Percentiles rank a stretch among this genome's conserved stretches.
Conservation (phyloP, 2,113 vertebrate species). For the Oreochromis tanganicae region DNA sequence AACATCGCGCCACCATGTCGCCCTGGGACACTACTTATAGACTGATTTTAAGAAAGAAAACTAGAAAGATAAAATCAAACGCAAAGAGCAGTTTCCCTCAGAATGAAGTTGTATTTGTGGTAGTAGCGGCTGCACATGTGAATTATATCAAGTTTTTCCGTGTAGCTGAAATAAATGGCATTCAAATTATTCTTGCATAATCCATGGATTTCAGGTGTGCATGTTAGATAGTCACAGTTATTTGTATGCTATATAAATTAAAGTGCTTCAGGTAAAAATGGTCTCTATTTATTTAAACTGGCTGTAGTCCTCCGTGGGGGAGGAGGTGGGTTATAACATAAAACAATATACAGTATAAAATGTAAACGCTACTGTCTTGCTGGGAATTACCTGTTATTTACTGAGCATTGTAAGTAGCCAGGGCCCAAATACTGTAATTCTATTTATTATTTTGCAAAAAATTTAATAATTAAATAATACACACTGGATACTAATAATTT, state of each 20-base stretch:
- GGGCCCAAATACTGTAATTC: neutral
- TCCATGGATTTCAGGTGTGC: neutral
- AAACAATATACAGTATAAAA: neutral
- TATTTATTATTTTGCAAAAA: neutral
- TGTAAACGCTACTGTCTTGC: neutral
- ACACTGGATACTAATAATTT: neutral
- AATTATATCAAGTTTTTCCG: neutral
- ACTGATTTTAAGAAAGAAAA: neutral
- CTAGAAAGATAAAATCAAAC: neutral
- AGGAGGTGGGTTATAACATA: neutral
- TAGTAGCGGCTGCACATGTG: neutral
- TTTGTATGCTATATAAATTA: neutral
- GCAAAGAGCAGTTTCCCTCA: neutral
- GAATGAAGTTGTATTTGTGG: neutral
- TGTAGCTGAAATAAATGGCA: neutral
- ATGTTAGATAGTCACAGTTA: neutral
- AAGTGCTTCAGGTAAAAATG: neutral
- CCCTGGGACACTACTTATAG: neutral
- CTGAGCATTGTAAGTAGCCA: neutral
- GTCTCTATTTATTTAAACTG: neutral
- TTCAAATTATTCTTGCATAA: neutral
- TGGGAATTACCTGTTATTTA: neutral
- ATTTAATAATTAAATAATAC: fast-evolving
- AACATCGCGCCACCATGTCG: fast-evolving
- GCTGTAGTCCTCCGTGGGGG: neutral